Base-by-base conservation (phyloP, 2,888 invertebrate genomes). In the Dimorphilus gyrociliatus region DNA sequence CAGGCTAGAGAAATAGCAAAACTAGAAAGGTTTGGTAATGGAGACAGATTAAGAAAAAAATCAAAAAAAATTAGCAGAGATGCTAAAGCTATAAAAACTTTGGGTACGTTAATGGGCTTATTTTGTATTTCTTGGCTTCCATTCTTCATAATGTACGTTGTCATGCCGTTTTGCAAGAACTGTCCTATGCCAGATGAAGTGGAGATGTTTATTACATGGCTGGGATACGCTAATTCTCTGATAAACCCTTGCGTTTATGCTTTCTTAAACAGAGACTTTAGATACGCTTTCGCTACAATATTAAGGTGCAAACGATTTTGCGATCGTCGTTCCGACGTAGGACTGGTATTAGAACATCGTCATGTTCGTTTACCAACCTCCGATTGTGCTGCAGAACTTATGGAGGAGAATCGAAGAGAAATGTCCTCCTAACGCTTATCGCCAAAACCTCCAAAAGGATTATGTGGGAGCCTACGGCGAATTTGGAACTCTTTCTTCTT, bases 201-300 rank as follows among this genome's bases (percentile, higher is more conserved):
- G 6, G 38, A 36, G 23, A 40, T 44, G 12, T 32, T 36, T n/a
- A 42, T 50, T 4, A 50, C 50, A 6, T 50, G 50, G 50, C 37
- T 50, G 5, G 50, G 50, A 12, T 50, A 50, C 30, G 33, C 37
- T 10, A 50, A 50, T 34, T 46, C 46, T 21, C 41, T 36, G 25
- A 38, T 50, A 30, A 50, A 50, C 26, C 50, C 50, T 8, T 41
- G 44, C 17, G 41, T 50, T 15, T 50, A 50, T 28, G 47, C 47
- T n/a, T 43, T 38, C 14, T 34, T 45, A 15, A 47, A 47, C 35
- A 33, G 39, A 18, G 50, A 50, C 34, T 50, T 50, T 30, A 23
- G 47, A 16, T 21, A 35, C n/a, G 48, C 50, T 3, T 50, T 41
- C 29, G n/a, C n/a, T n/a, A n/a, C n/a, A n/a, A n/a, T n/a, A n/a